Base-by-base conservation (phyloP, 2,888 invertebrate genomes). In the Euclidia mi region DNA sequence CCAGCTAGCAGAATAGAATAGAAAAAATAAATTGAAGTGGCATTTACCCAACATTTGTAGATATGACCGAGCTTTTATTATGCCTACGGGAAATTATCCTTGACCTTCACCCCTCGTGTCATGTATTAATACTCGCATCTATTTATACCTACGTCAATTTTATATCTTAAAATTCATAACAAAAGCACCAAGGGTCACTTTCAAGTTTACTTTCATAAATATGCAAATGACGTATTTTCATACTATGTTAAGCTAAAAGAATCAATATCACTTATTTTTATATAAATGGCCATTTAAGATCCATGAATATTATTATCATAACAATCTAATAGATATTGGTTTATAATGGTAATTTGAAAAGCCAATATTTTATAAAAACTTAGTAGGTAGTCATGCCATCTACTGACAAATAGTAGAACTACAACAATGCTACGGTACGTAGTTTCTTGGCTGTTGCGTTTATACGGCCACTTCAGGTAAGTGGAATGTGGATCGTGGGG, bases 401-500 rank as follows among this genome's bases (percentile, higher is more conserved):
- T 78, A 57, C 10, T 42, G 41, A 10, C 29, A 51, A 29, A 56
- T 51, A 51, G 43, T n/a, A 4, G 49, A 64, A 79, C 66, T 56
- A 74, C 42, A 40, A 34, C 53, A 45, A 15, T 9, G 14, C 20
- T 34, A 12, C 41, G 11, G n/a, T 9, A 10, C 11, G 40, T 29
- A 46, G 29, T 20, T 41, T 38, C 43, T 56, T 49, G 29, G 43
- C 34, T 61, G 56, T 44, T 49, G 47, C 29, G 17, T 49, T 62
- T 44, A 6, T 44, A 20, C 15, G 42, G 37, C 34, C 48, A 51
- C 57, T 62, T 56, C 51, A 63, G 61, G 65, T 65, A 66, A 71
- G 55, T 43, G 34, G 40, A 67, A 72, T 52, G 65, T 74, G 73
- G 68, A 74, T 75, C 65, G 66, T 65, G 58, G 71, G 78, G 82